Percentiles rank a stretch among this genome's conserved stretches.
phyloP scores from a whole-genome alignment of 92 coral and sea anemone species.

The Bergia puertoricense region DNA sequence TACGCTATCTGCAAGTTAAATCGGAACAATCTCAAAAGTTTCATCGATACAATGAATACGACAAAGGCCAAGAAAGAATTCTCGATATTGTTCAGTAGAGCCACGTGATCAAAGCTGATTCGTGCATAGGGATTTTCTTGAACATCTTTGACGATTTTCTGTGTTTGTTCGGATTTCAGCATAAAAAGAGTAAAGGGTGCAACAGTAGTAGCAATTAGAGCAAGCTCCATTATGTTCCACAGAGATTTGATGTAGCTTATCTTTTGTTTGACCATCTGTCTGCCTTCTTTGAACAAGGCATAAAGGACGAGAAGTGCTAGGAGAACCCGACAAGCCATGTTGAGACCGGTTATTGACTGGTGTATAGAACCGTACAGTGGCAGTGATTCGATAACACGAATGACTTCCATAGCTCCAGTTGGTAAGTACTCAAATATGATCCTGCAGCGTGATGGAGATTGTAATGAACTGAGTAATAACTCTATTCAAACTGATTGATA shows the following conservation, averaged over 20 bases:
- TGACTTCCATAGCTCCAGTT: slow-evolving; percentile 15
- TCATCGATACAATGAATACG: slow-evolving; percentile 78
- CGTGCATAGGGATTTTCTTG: slow-evolving; percentile 77
- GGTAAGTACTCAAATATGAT: neutral
- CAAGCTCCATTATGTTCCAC: slow-evolving; percentile 71
- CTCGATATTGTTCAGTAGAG: slow-evolving; percentile 59
- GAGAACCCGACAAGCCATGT: slow-evolving; percentile 42
- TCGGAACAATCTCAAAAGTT: slow-evolving; percentile 71
- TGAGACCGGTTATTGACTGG: neutral
- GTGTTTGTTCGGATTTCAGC: slow-evolving; percentile 53
- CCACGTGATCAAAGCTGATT: slow-evolving; percentile 82
- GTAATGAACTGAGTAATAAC: neutral
- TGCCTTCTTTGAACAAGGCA: slow-evolving; percentile 39
- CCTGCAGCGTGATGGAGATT: slow-evolving; percentile 6
- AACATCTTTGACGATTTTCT: slow-evolving; percentile 53
- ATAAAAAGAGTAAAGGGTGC: slow-evolving; percentile 52
- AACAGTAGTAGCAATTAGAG: slow-evolving; percentile 55
- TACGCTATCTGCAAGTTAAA: slow-evolving; percentile 71
- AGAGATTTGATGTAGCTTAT: slow-evolving; percentile 58
- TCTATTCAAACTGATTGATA: no score
- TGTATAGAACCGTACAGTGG: slow-evolving; percentile 13
- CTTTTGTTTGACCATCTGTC: slow-evolving; percentile 33
- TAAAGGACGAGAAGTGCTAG: slow-evolving; percentile 49
- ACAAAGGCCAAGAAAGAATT: slow-evolving; percentile 66
- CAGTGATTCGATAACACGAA: neutral